Conservation (phyloP, 2,888 invertebrate genomes). For the Blastobasis lacticolella region DNA sequence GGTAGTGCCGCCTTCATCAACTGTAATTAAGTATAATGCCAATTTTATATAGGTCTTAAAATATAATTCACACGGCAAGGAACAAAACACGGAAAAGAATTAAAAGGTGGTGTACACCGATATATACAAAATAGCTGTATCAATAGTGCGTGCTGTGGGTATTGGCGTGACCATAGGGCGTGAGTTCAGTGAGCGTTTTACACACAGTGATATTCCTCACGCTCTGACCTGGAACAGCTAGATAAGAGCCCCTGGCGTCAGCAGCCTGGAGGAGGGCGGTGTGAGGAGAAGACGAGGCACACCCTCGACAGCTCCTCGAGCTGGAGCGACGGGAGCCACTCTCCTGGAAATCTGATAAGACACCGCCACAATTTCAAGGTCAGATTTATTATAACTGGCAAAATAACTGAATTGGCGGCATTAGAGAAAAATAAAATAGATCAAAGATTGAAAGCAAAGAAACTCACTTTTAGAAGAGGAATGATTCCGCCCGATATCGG, state of each 20-base stretch:
- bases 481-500: constrained; percentile 96
- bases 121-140: constrained; percentile 34
- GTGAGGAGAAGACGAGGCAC: constrained; percentile 59
- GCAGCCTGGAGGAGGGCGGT: constrained; percentile 68
- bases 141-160: constrained; percentile 36
- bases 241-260: constrained; percentile 76
- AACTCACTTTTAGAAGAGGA: constrained; percentile 96
- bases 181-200: constrained; percentile 41
- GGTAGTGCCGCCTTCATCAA: constrained; percentile 66
- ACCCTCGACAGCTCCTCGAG: constrained; percentile 59
- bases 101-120: constrained; percentile 6
- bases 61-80: no score
- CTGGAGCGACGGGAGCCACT: constrained; percentile 64
- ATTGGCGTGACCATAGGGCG: constrained; percentile 38
- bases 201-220: constrained; percentile 38
- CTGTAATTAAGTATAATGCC: constrained; percentile 56
- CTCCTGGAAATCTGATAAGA: constrained; percentile 69
- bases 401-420: background rate
- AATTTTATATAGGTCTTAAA: constrained; percentile 20
- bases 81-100: background rate
- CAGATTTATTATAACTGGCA: background rate
- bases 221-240: constrained; percentile 76
- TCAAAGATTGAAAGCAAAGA: no score
- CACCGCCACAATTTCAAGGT: constrained; percentile 27
- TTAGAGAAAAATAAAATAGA: background rate